Percentiles rank a stretch among this genome's conserved stretches.
These are phyloP conservation scores for Eucera pruinosa DNA, from an alignment of 2,888 invertebrate genomes.

Conservation along the genomic window DNA sequence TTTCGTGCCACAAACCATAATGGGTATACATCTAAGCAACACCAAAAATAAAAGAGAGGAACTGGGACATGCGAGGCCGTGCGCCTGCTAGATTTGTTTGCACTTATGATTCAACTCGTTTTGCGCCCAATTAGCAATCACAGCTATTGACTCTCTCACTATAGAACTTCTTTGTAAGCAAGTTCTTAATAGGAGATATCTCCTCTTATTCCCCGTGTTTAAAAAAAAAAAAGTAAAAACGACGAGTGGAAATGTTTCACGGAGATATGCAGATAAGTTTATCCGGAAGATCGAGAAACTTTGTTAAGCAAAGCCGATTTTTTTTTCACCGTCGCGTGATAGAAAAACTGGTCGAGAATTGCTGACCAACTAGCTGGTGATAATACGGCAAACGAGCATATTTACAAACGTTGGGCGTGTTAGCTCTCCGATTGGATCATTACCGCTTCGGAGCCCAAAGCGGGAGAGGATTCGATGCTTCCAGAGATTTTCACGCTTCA, in stretches of 20 bases:
- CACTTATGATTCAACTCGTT: no score
- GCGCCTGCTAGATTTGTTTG: no score
- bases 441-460: conserved; percentile 57
- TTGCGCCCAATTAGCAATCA: no score
- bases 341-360: background rate
- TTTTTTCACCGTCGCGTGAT: background rate
- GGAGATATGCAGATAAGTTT: no score
- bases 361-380: conserved; percentile 22
- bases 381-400: conserved; percentile 31
- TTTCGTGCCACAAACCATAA: conserved; percentile 26
- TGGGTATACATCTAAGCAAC: conserved; percentile 15
- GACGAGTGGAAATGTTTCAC: no score
- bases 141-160: no score
- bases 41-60: background rate
- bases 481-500: conserved; percentile 50
- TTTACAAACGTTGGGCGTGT: conserved; percentile 40
- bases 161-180: no score
- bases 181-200: no score
- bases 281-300: background rate
- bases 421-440: conserved; percentile 55
- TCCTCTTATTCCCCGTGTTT: no score
- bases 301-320: background rate
- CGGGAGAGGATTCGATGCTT: conserved; percentile 33
- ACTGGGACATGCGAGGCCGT: no score
- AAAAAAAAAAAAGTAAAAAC: no score